Evolutionary conservation across 2,113 vertebrate species (phyloP), one percentile per base, ranked within the genome.

Genomic region (Lanius ludovicianus): DNA sequence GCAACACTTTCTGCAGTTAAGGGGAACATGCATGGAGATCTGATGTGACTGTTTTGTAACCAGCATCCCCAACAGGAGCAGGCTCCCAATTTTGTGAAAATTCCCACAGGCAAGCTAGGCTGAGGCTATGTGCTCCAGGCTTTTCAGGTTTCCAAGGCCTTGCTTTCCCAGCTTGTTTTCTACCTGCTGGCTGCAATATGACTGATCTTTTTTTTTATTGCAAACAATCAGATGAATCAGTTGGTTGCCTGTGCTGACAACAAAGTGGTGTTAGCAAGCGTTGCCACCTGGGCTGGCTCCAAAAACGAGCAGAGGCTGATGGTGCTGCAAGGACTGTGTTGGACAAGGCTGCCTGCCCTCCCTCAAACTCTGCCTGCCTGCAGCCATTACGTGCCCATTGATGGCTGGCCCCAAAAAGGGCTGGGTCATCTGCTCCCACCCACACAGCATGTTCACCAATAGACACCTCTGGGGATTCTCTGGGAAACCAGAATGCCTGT

Each of bases 371-470:
- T 64, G 49, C 31, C 47, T 63, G 39, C 39, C 63, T 79, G 57
- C 31, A 96, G 96, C 35, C 3, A 1, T 83, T 23, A 13, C 5
- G 6, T 98, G 98, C 79, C 91, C 84, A 10, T 23, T 52, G 30
- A 78, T 98, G 56, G 35, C 35, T 10, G 60, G 44, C 47, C 77
- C 95, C 4, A 1, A 53, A 16, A 85, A 67, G 41, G 92, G 94
- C 19, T 39, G 6, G 20, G 10, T 97, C 70, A 92, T 41, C 92
- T 98, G 98, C 77, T 97, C 68, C 46, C 95, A 98, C 53, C 96
- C 22, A 2, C 68, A 98, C 0, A 65, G 92, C 5, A 10, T 50
- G 8, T 87, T 97, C 9, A 74, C 89, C 68, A 7, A 2, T 1
- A 83, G 88, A 30, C 23, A 60, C 6, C 22, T 64, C 33, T 44